Percentiles rank a stretch among this genome's conserved stretches.
phyloP scores from a whole-genome alignment of 1,140 invertebrate genomes.

The Ostrea denselamellosa region DNA sequence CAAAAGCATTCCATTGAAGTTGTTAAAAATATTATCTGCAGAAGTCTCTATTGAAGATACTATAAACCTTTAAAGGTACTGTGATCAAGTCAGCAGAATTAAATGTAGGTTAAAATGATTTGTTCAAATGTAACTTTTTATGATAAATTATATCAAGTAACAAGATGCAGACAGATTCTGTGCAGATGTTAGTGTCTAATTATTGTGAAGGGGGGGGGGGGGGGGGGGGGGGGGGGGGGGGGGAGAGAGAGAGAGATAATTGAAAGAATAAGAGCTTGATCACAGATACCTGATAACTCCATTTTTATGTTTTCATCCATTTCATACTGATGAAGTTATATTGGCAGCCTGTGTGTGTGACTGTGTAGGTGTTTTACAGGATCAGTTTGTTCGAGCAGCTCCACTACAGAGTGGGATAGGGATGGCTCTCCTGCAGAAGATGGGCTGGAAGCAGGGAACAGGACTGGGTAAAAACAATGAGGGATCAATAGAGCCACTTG shows the following conservation, averaged over 20 bases:
- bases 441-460: slow-evolving; percentile 98
- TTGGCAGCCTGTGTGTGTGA: not conserved
- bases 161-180: not conserved
- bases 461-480: slow-evolving; percentile 97
- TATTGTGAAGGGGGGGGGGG: no score
- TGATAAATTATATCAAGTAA: not conserved
- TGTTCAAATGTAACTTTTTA: not conserved
- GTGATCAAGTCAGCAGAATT: slow-evolving; percentile 2
- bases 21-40: slow-evolving; percentile 51
- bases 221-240: no score
- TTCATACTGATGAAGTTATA: not conserved
- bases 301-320: not conserved
- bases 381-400: slow-evolving; percentile 52
- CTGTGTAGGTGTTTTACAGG: slow-evolving; percentile 42
- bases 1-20: slow-evolving; percentile 47
- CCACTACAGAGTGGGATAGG: slow-evolving; percentile 85
- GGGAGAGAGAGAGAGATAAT: no score
- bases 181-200: no score
- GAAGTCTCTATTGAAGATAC: slow-evolving; percentile 44
- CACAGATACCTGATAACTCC: not conserved
- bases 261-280: not conserved
- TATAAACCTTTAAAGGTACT: slow-evolving; percentile 48
- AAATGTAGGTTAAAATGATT: not conserved
- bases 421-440: slow-evolving; percentile 96
- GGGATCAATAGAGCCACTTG: slow-evolving; percentile 91